Percentiles rank a stretch among this genome's conserved stretches.
Conservation (phyloP, 2,797 vertebrate species). For the Melanotaenia boesemani region DNA sequence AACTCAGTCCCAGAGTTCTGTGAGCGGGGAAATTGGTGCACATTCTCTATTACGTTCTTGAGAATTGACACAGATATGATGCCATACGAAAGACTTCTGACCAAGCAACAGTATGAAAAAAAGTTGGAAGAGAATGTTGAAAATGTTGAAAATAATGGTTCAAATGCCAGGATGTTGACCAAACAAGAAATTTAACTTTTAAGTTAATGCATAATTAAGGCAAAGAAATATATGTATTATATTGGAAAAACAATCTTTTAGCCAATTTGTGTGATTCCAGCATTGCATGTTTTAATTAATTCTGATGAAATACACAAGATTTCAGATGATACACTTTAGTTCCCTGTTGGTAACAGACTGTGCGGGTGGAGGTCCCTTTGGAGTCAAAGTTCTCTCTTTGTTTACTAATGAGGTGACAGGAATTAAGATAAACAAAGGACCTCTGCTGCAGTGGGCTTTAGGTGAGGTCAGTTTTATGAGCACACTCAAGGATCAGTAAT, state of each 20-base stretch:
- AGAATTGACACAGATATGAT: too few species aligned
- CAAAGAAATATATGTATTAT: not conserved
- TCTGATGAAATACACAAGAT: not conserved
- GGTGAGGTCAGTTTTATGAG: slow-evolving; percentile 32
- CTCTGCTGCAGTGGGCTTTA: not conserved
- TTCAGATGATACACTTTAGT: slow-evolving; percentile 4
- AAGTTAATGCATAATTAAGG: not conserved
- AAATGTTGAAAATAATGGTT: too few species aligned
- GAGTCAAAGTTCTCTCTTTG: slow-evolving; percentile 2
- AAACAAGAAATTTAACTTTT: not conserved
- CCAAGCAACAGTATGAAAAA: too few species aligned
- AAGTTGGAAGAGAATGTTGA: too few species aligned
- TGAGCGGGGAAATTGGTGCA: too few species aligned
- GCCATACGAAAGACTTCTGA: too few species aligned
- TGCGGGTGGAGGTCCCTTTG: slow-evolving; percentile 16
- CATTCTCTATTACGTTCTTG: too few species aligned
- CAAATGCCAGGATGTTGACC: not conserved
- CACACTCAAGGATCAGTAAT: slow-evolving; percentile 23
- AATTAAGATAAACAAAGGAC: slow-evolving; percentile 16
- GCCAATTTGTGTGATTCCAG: slow-evolving; percentile 10
- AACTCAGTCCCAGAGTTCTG: too few species aligned
- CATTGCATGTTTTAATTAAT: slow-evolving; percentile 6
- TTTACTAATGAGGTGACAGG: slow-evolving; percentile 7
- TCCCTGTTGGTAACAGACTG: slow-evolving; percentile 6
- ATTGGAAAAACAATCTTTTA: slow-evolving; percentile 1